phyloP scores from a whole-genome alignment of 1,140 invertebrate species.

The Bombus sibiricus region DNA sequence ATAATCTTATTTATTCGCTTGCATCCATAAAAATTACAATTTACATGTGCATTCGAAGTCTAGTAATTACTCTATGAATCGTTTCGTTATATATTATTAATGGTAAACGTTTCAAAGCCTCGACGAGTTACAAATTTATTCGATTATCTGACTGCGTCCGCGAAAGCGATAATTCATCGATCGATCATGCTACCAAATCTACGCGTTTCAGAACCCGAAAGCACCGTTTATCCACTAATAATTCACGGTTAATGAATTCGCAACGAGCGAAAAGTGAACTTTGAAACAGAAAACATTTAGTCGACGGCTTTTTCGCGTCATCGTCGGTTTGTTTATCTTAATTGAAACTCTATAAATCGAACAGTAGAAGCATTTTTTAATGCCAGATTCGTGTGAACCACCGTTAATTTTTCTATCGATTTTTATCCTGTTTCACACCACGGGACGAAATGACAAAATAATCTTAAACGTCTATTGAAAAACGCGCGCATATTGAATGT shows the following conservation, averaged over 20 bases:
- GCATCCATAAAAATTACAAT: too few relatives aligned
- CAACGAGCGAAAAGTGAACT: constrained; percentile 5
- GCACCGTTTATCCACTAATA: constrained; percentile 16
- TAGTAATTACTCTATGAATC: too few relatives aligned
- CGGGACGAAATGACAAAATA: constrained; percentile 30
- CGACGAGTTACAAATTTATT: constrained; percentile 24
- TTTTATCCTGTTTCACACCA: neutral
- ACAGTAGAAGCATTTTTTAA: neutral
- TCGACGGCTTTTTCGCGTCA: neutral
- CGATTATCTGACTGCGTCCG: neutral
- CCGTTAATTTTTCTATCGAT: neutral
- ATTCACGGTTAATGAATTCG: constrained; percentile 20
- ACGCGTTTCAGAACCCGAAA: neutral
- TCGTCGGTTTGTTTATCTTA: neutral
- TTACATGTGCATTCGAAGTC: too few relatives aligned
- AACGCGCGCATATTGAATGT: constrained; percentile 54
- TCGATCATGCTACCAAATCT: neutral
- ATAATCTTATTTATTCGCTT: too few relatives aligned
- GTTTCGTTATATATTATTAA: too few relatives aligned
- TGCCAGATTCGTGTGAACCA: constrained; percentile 17
- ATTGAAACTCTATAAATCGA: constrained; percentile 1
- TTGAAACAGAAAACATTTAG: neutral
- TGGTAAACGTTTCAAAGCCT: neutral
- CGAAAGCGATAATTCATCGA: constrained; percentile 35
- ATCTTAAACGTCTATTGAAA: constrained; percentile 25